phyloP scores from a whole-genome alignment of 92 coral and sea anemone genomes.

The Montipora capitata region DNA sequence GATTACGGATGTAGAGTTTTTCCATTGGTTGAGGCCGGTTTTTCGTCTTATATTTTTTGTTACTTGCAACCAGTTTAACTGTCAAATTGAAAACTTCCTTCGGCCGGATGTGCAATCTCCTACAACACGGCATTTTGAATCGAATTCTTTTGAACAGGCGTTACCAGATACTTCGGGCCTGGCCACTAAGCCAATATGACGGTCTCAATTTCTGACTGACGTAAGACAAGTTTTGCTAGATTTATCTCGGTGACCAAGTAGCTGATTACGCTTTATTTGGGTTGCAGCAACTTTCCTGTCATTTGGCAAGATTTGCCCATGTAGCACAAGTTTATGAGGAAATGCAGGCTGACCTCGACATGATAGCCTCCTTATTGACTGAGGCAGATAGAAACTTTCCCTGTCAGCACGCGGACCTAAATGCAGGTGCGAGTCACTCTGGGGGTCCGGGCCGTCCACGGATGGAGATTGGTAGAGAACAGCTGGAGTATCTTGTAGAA shows the following conservation, averaged over 20 bases:
- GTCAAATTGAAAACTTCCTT: conserved; percentile 32
- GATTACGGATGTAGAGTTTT: too few species aligned
- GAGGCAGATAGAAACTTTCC: conserved; percentile 61
- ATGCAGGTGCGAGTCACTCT: conserved; percentile 34
- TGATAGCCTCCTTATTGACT: conserved; percentile 46
- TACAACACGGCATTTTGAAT: conserved; percentile 47
- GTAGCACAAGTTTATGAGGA: conserved; percentile 32
- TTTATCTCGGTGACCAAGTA: conserved; percentile 56
- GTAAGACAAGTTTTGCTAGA: conserved; percentile 54
- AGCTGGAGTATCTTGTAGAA: conserved; percentile 65
- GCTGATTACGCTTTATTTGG: conserved; percentile 63
- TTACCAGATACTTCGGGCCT: conserved; percentile 30
- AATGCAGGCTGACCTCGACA: conserved; percentile 53
- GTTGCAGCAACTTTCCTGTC: conserved; percentile 70
- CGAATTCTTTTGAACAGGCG: conserved; percentile 49
- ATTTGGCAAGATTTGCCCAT: conserved; percentile 54
- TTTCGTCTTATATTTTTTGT: neutral
- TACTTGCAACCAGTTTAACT: conserved; percentile 26
- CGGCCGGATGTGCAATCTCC: conserved; percentile 2
- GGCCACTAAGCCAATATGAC: conserved; percentile 37
- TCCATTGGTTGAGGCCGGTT: too few species aligned
- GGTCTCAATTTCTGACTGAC: conserved; percentile 44
- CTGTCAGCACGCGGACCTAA: conserved; percentile 28
- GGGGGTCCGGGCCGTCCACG: conserved; percentile 50
- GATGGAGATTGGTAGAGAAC: conserved; percentile 42